phyloP scores from a whole-genome alignment of 2,113 vertebrate genomes.

The western clawed frog (Xenopus tropicalis) region DNA sequence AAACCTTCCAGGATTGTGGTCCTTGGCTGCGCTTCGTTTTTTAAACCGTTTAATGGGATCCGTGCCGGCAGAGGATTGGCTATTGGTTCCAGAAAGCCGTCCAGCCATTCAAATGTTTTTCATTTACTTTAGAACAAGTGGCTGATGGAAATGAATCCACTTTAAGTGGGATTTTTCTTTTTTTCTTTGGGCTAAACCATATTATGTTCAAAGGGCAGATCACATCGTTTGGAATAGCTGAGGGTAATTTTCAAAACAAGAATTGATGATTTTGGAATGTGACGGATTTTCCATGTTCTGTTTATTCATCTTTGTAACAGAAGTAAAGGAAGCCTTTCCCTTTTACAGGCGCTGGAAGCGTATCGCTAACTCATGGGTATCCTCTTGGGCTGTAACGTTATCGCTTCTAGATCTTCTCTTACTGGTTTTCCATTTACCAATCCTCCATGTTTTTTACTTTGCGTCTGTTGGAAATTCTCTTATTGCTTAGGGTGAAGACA shows the following conservation, averaged over 20 bases:
- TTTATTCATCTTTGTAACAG: constrained; percentile 20
- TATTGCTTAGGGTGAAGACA: no score
- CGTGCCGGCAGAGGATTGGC: background rate
- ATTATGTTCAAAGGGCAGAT: constrained; percentile 41
- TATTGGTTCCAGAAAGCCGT: background rate
- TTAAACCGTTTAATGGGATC: constrained; percentile 6
- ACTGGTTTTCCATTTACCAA: no score
- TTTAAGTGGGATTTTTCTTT: constrained; percentile 11
- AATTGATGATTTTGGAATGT: constrained; percentile 43
- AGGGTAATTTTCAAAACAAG: constrained; percentile 32
- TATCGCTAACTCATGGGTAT: constrained; percentile 22
- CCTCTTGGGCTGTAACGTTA: background rate
- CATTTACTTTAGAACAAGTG: background rate
- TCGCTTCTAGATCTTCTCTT: no score
- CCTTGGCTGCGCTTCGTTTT: background rate
- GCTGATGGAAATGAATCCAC: background rate
- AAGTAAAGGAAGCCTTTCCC: constrained; percentile 18
- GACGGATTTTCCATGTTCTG: constrained; percentile 35
- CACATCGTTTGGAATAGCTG: constrained; percentile 32
- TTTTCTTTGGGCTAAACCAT: constrained; percentile 36
- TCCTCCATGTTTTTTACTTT: no score
- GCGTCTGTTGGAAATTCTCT: no score
- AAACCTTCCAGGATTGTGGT: constrained; percentile 3
- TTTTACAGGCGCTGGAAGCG: constrained; percentile 5
- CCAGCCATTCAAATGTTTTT: constrained; percentile 8